Conservation (phyloP, 2,888 invertebrate genomes). For the Agonopterix arenella region DNA sequence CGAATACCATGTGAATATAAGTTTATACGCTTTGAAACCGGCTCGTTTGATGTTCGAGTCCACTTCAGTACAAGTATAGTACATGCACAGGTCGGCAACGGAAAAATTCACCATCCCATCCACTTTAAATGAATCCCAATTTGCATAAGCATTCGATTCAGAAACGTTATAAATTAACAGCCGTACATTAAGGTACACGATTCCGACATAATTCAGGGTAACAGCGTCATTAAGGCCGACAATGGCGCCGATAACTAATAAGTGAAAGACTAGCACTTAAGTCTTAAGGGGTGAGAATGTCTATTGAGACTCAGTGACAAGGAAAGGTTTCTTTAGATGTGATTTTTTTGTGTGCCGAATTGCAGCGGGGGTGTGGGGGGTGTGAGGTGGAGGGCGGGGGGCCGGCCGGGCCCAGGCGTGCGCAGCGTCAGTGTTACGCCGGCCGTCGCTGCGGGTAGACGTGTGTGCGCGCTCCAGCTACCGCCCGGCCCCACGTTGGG, state of each 20-base stretch:
- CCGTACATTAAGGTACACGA: background rate
- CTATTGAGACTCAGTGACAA: constrained; percentile 62
- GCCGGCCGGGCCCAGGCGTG: constrained; percentile 64
- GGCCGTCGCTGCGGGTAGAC: constrained; percentile 35
- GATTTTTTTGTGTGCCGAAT: constrained; percentile 59
- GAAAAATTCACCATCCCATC: constrained; percentile 35
- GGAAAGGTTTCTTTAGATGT: constrained; percentile 56
- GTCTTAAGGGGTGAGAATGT: constrained; percentile 36
- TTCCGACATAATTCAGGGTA: constrained; percentile 27
- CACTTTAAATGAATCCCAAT: constrained; percentile 31
- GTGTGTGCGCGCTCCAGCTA: constrained; percentile 21
- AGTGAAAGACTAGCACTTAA: constrained; percentile 50
- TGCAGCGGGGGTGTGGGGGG: constrained; percentile 35
- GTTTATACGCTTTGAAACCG: constrained; percentile 44
- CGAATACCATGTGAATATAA: constrained; percentile 39
- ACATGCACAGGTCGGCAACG: constrained; percentile 20
- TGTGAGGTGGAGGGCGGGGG: constrained; percentile 23
- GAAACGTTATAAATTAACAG: constrained; percentile 43
- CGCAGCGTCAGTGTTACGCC: constrained; percentile 63
- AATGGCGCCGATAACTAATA: constrained; percentile 52
- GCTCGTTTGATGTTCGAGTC: constrained; percentile 54
- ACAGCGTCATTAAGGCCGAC: constrained; percentile 45
- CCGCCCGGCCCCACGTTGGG: constrained; percentile 41
- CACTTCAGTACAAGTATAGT: background rate
- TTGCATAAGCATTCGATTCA: constrained; percentile 47